Evolutionary conservation across 2,113 vertebrate species (phyloP).

Genomic region (Regulus satrapa): DNA sequence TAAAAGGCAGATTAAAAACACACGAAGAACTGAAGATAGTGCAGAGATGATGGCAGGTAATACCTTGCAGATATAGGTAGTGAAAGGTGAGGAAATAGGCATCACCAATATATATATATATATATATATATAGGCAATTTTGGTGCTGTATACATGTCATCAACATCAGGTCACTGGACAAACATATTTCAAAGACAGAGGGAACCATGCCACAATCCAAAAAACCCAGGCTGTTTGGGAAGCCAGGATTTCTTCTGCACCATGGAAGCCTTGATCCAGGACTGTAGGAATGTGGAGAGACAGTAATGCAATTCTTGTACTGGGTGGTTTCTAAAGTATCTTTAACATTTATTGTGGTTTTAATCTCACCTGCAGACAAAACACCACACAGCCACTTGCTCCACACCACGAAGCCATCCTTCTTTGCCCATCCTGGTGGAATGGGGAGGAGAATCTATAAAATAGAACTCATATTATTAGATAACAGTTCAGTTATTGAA

Average conservation of each 20-base stretch:
- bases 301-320: not conserved
- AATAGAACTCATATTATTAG: not conserved
- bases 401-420: not conserved
- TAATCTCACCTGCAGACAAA: not conserved
- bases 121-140: too few relatives aligned
- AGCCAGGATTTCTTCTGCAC: not conserved
- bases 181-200: not conserved
- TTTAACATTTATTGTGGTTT: not conserved
- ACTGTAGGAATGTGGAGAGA: not conserved
- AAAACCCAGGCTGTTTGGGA: accelerated
- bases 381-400: accelerated
- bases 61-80: not conserved
- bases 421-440: too few relatives aligned
- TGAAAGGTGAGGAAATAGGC: not conserved
- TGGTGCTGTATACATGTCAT: accelerated
- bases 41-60: not conserved
- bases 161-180: accelerated
- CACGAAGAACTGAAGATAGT: not conserved
- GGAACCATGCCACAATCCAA: accelerated
- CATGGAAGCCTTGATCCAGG: not conserved
- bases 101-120: too few relatives aligned
- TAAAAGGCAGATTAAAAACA: not conserved
- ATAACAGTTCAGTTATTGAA: not conserved
- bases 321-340: not conserved
- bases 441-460: not conserved